phyloP scores from a whole-genome alignment of 2,888 invertebrate genomes.

The Aphrophora alni region DNA sequence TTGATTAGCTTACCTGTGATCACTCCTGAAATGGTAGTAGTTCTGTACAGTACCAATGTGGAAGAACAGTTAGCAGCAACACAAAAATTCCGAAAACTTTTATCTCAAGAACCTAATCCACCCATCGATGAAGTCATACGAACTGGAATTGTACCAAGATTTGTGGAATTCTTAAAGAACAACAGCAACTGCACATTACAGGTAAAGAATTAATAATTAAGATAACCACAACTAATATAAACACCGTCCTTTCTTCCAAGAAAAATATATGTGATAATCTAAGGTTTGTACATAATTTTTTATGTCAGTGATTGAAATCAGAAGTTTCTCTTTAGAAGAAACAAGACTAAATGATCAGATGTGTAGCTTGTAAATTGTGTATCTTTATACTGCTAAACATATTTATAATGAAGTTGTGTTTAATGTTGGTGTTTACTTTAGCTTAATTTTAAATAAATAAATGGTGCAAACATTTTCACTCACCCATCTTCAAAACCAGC shows the following conservation, averaged over 20 bases:
- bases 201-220: constrained; percentile 40
- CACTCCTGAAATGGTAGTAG: constrained; percentile 83
- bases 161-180: constrained; percentile 89
- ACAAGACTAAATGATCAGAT: too few relatives aligned
- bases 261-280: too few relatives aligned
- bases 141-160: constrained; percentile 92
- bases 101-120: constrained; percentile 95
- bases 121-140: constrained; percentile 96
- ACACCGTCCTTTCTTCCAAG: too few relatives aligned
- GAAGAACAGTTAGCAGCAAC: constrained; percentile 71
- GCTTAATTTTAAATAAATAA: too few relatives aligned
- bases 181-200: constrained; percentile 84
- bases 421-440: too few relatives aligned
- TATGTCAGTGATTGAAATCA: not conserved
- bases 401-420: too few relatives aligned
- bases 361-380: too few relatives aligned
- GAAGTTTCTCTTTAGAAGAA: not conserved
- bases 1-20: constrained; percentile 57
- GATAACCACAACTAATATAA: too few relatives aligned
- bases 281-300: constrained; percentile 9
- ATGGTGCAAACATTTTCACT: too few relatives aligned
- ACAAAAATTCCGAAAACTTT: constrained; percentile 86
- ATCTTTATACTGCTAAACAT: too few relatives aligned
- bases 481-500: too few relatives aligned
- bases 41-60: constrained; percentile 76